phyloP scores from a whole-genome alignment of 2,113 vertebrate genomes.

The Pampusana beccarii region DNA sequence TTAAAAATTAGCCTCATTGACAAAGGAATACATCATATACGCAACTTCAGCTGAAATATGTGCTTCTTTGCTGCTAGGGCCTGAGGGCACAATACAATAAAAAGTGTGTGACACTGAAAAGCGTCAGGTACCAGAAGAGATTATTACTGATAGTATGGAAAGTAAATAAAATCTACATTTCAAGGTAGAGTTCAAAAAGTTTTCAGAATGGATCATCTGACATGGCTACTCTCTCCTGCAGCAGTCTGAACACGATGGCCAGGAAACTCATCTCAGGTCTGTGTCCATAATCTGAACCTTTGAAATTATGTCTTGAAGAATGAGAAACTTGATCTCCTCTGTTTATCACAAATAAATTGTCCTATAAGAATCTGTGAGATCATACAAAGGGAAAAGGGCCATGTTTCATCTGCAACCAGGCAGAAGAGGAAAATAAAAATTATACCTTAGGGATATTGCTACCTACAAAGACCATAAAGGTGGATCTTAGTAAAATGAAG shows the following conservation, averaged over 20 bases:
- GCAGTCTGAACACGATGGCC: neutral
- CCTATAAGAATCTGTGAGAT: constrained; percentile 39
- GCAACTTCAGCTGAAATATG: neutral
- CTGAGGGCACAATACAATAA: neutral
- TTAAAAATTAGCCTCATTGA: neutral
- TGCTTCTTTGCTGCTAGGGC: neutral
- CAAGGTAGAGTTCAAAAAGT: neutral
- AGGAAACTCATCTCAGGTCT: neutral
- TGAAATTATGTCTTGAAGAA: neutral
- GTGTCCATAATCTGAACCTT: neutral
- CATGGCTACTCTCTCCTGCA: neutral
- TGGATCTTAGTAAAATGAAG: neutral
- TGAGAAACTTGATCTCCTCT: neutral
- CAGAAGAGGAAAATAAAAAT: neutral
- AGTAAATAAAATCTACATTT: neutral
- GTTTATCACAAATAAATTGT: neutral
- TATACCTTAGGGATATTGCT: neutral
- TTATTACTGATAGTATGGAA: neutral
- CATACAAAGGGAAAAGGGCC: neutral
- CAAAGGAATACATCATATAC: neutral
- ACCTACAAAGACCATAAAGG: neutral
- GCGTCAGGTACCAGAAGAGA: neutral
- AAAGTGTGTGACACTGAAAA: neutral
- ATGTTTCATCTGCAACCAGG: neutral
- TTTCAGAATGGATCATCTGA: neutral